Evolutionary conservation across 2,797 vertebrate species (phyloP), one percentile per base, ranked within the genome.

Genomic region (Macropus fuliginosus): DNA sequence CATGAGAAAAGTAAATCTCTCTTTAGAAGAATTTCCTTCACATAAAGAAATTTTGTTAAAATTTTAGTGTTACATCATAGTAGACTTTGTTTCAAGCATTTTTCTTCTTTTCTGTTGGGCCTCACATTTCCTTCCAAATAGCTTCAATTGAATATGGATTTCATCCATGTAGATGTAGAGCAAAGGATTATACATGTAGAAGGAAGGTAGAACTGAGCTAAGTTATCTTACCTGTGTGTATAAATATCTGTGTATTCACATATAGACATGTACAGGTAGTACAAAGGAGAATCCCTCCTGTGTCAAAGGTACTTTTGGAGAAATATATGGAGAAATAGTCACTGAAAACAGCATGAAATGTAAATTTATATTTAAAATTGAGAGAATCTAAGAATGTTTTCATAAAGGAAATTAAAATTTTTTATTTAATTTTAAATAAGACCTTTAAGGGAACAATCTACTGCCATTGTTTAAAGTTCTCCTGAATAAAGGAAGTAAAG

Each of bases 391-490:
- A 93, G 24, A 93, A 95, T 97, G 62, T 91, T 94, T 95, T 97
- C 89, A 89, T 96, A 94, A 92, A 28, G 57, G 91, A 34, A 93
- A 91, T 95, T 89, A 87, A 34, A 95, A 94, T 94, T 46, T 87
- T 91, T 90, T 95, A 29, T 92, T 55, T 93, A 96, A 91, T 94
- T 97, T 94, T 21, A 93, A 74, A 34, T 90, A 96, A 95, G 81
- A 81, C 95, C 95, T 94, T 96, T 14, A 97, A 95, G 91, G 55
- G 89, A 96, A 95, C 1, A 97, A 27, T 94, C 9, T 40, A 8
- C 94, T 94, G 55, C 59, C 18, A 91, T 91, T 91, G 90, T 95
- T 94, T 96, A 94, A 95, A 57, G 55, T 96, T 92, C 94, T 97
- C 92, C 62, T 95, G 50, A 93, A 59, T 50, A 91, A 96, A 87